These are phyloP conservation scores for Chloroceryle aenea DNA, from an alignment of 2,113 vertebrate species.

Conservation along the genomic window DNA sequence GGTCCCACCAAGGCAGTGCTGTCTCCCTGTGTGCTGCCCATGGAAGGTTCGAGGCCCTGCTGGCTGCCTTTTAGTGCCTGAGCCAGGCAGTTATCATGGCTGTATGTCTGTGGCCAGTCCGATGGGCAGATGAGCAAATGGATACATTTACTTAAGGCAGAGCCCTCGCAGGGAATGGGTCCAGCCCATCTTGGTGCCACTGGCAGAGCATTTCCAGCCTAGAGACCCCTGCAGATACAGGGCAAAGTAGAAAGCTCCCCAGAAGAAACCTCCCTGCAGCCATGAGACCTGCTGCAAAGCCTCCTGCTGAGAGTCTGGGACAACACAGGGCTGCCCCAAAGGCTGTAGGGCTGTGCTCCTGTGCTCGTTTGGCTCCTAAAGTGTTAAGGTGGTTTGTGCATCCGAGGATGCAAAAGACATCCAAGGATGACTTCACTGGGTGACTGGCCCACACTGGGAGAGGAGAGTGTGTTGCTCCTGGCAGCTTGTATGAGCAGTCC, in stretches of 20 bases:
- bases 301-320: accelerated
- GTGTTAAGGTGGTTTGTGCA: neutral
- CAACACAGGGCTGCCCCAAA: accelerated
- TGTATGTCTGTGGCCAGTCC: neutral
- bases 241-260: neutral
- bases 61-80: neutral
- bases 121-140: neutral
- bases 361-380: accelerated
- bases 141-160: neutral
- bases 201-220: neutral
- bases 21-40: accelerated
- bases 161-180: neutral
- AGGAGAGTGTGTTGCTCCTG: neutral
- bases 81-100: accelerated
- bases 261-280: neutral
- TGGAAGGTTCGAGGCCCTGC: neutral
- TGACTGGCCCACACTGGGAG: neutral
- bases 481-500: neutral
- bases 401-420: neutral
- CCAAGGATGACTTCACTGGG: conserved; percentile 5
- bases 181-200: neutral
- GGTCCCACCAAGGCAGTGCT: accelerated
- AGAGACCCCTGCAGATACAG: neutral
- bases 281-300: neutral
- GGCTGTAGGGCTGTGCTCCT: accelerated